phyloP scores from a whole-genome alignment of 2,797 vertebrate species.

The Lithobates sylvaticus region DNA sequence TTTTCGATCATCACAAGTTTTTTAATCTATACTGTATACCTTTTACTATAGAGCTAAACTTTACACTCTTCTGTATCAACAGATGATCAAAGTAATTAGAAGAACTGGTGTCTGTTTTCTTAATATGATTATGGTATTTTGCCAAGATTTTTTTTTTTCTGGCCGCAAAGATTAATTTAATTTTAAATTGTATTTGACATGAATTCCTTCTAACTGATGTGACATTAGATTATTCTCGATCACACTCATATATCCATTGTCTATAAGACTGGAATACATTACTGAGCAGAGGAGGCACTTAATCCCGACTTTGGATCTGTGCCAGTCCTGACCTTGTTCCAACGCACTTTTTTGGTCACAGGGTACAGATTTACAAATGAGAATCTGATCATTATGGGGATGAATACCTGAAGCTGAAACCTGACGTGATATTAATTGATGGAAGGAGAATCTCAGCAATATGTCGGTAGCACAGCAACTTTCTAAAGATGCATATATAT shows the following conservation, averaged over 20 bases:
- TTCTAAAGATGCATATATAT: conserved; percentile 10
- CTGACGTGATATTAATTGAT: conserved; percentile 43
- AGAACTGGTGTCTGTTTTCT: conserved; percentile 33
- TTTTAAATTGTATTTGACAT: conserved; percentile 56
- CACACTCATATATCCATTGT: conserved; percentile 53
- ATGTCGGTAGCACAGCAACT: background rate
- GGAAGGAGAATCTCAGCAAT: conserved; percentile 26
- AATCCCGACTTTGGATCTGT: conserved; percentile 22
- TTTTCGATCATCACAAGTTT: background rate
- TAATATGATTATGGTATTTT: conserved; percentile 39
- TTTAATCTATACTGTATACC: background rate
- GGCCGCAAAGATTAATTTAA: conserved; percentile 48
- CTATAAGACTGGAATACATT: conserved; percentile 46
- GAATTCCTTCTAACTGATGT: conserved; percentile 53
- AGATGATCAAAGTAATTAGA: conserved; percentile 48
- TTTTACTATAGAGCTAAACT: conserved; percentile 30
- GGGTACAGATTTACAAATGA: conserved; percentile 20
- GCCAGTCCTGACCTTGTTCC: conserved; percentile 30
- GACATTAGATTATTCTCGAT: conserved; percentile 53
- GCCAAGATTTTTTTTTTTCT: conserved; percentile 46
- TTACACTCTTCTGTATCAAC: conserved; percentile 23
- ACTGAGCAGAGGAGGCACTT: conserved; percentile 14
- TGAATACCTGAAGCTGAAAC: conserved; percentile 11
- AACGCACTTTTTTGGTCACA: conserved; percentile 22
- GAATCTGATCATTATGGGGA: conserved; percentile 22